These are phyloP conservation scores for Dermochelys coriacea DNA, from an alignment of 2,797 vertebrate genomes.

Conservation along the genomic window DNA sequence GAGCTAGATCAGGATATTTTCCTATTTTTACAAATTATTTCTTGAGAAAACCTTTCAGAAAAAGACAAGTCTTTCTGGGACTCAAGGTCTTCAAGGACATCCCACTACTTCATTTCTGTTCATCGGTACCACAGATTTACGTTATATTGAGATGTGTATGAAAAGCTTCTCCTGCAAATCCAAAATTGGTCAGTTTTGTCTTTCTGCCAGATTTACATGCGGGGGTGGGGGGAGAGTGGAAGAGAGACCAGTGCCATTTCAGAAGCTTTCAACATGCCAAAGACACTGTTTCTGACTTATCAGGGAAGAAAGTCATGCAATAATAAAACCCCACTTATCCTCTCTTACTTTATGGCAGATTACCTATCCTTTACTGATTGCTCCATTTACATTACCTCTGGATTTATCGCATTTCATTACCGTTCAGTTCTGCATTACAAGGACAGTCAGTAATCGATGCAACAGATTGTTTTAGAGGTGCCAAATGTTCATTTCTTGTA, in stretches of 20 bases:
- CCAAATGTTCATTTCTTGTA: not conserved
- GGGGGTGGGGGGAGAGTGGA: no score
- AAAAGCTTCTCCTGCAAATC: not conserved
- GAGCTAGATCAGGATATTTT: not conserved
- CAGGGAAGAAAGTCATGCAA: not conserved
- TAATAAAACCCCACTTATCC: not conserved
- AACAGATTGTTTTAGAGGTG: not conserved
- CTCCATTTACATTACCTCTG: not conserved
- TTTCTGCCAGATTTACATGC: not conserved
- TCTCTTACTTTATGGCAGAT: not conserved
- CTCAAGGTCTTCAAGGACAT: not conserved
- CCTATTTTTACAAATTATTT: not conserved
- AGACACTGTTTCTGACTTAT: not conserved
- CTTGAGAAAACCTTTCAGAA: not conserved
- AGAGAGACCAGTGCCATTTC: not conserved
- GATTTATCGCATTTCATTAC: not conserved
- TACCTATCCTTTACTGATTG: not conserved
- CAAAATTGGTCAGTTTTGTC: not conserved
- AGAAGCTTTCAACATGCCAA: not conserved
- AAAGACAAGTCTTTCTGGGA: not conserved
- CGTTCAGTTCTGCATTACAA: not conserved
- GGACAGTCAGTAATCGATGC: not conserved
- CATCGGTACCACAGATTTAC: not conserved
- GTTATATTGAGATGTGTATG: not conserved
- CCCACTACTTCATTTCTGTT: not conserved